Base-by-base conservation (phyloP, 2,888 invertebrate genomes). In the Tiphia femorata region DNA sequence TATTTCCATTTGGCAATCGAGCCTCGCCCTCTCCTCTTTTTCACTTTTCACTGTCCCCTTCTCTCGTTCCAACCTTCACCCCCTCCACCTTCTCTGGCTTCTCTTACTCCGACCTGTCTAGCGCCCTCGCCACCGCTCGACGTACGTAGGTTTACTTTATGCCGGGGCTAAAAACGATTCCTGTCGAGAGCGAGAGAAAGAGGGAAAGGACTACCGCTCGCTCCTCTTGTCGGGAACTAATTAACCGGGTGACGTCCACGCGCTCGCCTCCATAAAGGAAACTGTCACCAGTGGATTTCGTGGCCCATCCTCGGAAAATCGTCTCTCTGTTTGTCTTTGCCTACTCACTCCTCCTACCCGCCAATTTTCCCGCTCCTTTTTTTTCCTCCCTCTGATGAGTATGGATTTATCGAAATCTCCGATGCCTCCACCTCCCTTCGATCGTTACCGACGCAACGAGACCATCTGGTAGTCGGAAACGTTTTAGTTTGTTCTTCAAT, bases 1-100 rank as follows among this genome's bases (percentile, higher is more conserved):
- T 70, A 70, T 70, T 70, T 59, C 70, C 61, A 67, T 71, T 71
- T 71, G 47, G 65, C 73, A 60, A 71, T 72, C 71, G 71, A 72
- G 63, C n/a, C n/a, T n/a, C 50, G 62, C 49, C 63, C 60, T 58
- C 51, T 49, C 44, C 62, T 54, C 56, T 42, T 33, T 33, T 33
- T 33, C 33, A 5, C 10, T 44, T 20, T 19, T 16, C 6, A 20
- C 6, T 21, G 1, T 20, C n/a, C 21, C 38, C 19, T 8, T 21
- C n/a, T 40, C 8, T 20, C 2, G 12, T 14, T 44, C n/a, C 12
- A 7, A 1, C 12, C 25, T 10, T 19, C 37, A 10, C n/a, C 21
- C 35, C 25, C 12, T 25, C 10, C n/a, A 1, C 27, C 27, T 8
- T 23, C 17, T 12, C 20, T 25, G n/a, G n/a, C 2, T 21, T 17